A percentile compares a stretch with the other conserved stretches of the same genome.
Conservation (phyloP, 2,797 vertebrate genomes). For the Delichon dasypus region DNA sequence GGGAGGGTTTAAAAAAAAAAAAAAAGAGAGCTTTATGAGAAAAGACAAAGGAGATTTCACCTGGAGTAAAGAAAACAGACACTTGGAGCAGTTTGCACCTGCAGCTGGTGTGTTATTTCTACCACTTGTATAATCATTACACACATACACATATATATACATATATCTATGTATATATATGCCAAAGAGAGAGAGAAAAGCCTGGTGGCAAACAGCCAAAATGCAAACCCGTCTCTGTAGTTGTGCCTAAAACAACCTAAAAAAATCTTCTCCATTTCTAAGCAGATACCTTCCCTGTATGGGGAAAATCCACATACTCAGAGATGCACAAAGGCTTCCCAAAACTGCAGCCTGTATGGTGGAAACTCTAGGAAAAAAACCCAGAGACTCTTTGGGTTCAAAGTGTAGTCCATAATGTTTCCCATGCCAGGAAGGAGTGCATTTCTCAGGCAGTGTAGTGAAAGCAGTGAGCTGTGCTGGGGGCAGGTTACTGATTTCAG, state of each 20-base stretch:
- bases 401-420: neutral
- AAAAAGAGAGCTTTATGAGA: neutral
- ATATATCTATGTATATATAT: too few relatives aligned
- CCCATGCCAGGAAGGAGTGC: rapidly evolving
- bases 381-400: neutral
- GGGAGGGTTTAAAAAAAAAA: neutral
- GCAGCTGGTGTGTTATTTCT: neutral
- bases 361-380: neutral
- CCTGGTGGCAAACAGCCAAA: neutral
- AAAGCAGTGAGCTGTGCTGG: neutral
- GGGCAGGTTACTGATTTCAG: neutral
- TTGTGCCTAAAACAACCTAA: neutral
- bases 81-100: neutral
- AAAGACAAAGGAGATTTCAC: neutral
- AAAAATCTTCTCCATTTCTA: neutral
- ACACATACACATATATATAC: too few relatives aligned
- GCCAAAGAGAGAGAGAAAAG: neutral
- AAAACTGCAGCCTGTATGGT: neutral
- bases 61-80: neutral
- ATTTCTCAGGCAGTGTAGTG: neutral
- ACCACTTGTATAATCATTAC: neutral
- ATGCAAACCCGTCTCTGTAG: neutral
- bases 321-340: neutral
- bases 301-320: neutral
- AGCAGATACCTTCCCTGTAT: neutral